Percentiles rank a stretch among this genome's conserved stretches.
phyloP scores from a whole-genome alignment of 2,888 invertebrate species.

The Drosophila atroscutellata region DNA sequence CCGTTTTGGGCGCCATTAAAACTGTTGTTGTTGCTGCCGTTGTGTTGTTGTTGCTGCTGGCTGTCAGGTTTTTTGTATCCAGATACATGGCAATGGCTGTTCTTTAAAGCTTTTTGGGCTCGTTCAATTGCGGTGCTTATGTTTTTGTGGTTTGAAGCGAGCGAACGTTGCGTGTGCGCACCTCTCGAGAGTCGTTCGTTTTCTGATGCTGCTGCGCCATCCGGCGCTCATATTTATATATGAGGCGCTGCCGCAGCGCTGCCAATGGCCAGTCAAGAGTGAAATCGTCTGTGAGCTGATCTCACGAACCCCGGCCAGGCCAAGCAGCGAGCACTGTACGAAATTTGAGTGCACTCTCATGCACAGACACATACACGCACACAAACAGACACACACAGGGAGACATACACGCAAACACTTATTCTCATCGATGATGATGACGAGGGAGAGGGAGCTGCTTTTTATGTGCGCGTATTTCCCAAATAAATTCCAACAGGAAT shows the following conservation, averaged over 20 bases:
- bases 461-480: slow-evolving; percentile 81
- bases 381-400: slow-evolving; percentile 18
- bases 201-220: slow-evolving; percentile 84
- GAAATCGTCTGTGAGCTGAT: slow-evolving; percentile 80
- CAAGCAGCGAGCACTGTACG: slow-evolving; percentile 74
- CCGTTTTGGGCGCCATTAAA: slow-evolving; percentile 46
- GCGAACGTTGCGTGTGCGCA: slow-evolving; percentile 78
- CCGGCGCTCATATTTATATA: slow-evolving; percentile 84
- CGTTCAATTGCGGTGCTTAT: slow-evolving; percentile 33
- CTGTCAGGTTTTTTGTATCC: slow-evolving; percentile 82
- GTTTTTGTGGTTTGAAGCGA: slow-evolving; percentile 23
- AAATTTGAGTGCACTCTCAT: slow-evolving; percentile 81
- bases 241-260: slow-evolving; percentile 70
- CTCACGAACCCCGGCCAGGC: slow-evolving; percentile 60
- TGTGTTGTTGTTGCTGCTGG: slow-evolving; percentile 44
- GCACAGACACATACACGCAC: slow-evolving; percentile 41
- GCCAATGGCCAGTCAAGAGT: slow-evolving; percentile 77
- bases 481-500: slow-evolving; percentile 84
- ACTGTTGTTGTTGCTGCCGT: slow-evolving; percentile 35
- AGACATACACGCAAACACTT: slow-evolving; percentile 23
- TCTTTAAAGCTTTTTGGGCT: slow-evolving; percentile 19
- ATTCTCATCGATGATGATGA: slow-evolving; percentile 48
- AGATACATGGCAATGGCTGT: slow-evolving; percentile 76
- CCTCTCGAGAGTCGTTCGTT: slow-evolving; percentile 81
- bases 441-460: slow-evolving; percentile 58